A percentile compares a stretch with the other conserved stretches of the same genome.
Conservation (phyloP, 2,888 invertebrate species). For the Andrena minutula region DNA sequence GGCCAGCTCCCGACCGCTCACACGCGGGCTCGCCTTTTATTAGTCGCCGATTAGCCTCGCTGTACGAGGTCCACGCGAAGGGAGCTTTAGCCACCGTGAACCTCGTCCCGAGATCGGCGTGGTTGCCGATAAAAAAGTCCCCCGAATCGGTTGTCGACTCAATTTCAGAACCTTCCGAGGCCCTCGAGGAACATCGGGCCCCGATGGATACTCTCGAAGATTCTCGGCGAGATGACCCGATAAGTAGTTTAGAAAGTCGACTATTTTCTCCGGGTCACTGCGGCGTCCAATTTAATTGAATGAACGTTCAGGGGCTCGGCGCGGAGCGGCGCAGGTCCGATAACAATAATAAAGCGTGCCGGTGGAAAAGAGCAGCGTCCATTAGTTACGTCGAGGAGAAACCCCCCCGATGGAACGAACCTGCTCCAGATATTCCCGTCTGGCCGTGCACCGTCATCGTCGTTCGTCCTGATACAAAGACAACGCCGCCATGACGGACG, state of each 20-base stretch:
- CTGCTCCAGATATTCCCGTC: constrained; percentile 74
- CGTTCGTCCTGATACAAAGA: constrained; percentile 81
- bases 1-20: constrained; percentile 61
- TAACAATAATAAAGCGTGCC: constrained; percentile 80
- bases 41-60: constrained; percentile 75
- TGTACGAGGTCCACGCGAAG: constrained; percentile 56
- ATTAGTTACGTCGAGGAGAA: constrained; percentile 75
- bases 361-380: constrained; percentile 76
- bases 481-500: constrained; percentile 81
- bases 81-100: constrained; percentile 35
- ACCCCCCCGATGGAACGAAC: constrained; percentile 52
- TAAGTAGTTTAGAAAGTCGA: constrained; percentile 36
- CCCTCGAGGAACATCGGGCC: neutral
- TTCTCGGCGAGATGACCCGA: neutral
- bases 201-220: neutral
- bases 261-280: constrained; percentile 18
- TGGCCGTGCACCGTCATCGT: constrained; percentile 82
- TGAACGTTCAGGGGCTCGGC: constrained; percentile 43
- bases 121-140: constrained; percentile 38
- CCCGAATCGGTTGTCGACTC: neutral
- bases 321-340: constrained; percentile 69
- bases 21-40: constrained; percentile 68
- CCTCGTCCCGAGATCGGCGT: constrained; percentile 38
- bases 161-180: neutral
- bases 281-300: constrained; percentile 57